Conservation (phyloP, 2,113 vertebrate species). For the Callaeas wilsoni region DNA sequence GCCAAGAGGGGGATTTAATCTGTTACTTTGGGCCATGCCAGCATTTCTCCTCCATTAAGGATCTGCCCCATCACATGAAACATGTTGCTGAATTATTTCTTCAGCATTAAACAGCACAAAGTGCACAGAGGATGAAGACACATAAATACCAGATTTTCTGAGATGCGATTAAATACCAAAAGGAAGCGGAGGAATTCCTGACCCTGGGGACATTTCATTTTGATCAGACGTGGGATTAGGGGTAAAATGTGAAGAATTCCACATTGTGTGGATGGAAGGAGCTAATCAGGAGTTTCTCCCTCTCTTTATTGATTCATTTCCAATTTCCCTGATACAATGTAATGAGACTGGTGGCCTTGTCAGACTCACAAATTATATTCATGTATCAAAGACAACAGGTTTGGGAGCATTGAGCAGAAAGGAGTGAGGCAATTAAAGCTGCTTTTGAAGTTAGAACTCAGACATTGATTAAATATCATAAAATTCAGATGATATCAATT, state of each 20-base stretch:
- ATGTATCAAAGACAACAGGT: rapidly evolving
- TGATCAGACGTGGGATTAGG: conserved; percentile 27
- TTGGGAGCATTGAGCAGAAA: background rate
- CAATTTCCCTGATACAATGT: background rate
- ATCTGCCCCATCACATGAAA: background rate
- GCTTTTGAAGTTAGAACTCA: background rate
- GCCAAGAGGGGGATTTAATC: conserved; percentile 30
- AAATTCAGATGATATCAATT: conserved; percentile 16
- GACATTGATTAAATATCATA: background rate
- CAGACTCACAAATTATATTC: background rate
- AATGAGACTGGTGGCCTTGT: background rate
- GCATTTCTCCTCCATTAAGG: background rate
- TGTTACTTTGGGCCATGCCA: background rate
- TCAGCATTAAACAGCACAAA: background rate
- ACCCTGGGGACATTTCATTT: conserved; percentile 7
- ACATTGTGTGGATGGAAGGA: background rate
- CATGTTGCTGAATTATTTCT: conserved; percentile 2
- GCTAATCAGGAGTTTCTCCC: background rate
- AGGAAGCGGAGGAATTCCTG: background rate
- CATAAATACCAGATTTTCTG: background rate
- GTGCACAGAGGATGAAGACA: background rate
- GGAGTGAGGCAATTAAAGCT: background rate
- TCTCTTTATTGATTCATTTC: conserved; percentile 18
- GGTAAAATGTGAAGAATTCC: conserved; percentile 38
- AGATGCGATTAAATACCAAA: background rate